Evolutionary conservation across 2,797 vertebrate genomes (phyloP).

Genomic region (Taeniopygia guttata): DNA sequence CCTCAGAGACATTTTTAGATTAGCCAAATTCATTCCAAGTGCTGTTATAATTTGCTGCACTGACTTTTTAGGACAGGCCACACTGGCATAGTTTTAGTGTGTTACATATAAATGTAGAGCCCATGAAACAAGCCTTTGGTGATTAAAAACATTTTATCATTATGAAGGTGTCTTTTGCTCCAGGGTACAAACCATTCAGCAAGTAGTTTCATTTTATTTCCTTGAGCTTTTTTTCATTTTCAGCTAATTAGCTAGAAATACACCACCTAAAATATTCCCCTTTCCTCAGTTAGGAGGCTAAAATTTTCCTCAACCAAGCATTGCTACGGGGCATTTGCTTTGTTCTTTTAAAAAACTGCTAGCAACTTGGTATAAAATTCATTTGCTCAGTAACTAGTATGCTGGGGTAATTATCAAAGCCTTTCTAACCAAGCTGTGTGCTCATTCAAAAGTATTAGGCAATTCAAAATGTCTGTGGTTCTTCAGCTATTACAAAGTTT

Average conservation of each 20-base stretch:
- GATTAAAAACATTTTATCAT: conserved; percentile 49
- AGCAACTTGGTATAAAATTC: conserved; percentile 23
- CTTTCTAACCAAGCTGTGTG: neutral
- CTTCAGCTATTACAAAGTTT: conserved; percentile 5
- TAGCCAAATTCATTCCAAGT: neutral
- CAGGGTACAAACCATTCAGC: conserved; percentile 13
- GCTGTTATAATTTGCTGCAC: neutral
- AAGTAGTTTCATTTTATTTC: conserved; percentile 46
- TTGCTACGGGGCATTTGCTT: conserved; percentile 48
- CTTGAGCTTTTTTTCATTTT: conserved; percentile 45
- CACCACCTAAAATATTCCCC: neutral
- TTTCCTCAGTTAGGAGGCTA: conserved; percentile 3
- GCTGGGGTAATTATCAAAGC: neutral
- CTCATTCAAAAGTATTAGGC: conserved; percentile 24
- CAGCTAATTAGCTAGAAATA: conserved; percentile 56
- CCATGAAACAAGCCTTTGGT: conserved; percentile 7
- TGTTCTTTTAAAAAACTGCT: conserved; percentile 24
- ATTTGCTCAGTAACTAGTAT: neutral
- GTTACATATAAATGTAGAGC: neutral
- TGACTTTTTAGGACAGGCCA: neutral
- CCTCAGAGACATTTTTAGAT: neutral
- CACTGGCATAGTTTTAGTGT: neutral
- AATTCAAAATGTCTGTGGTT: neutral
- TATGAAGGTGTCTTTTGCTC: conserved; percentile 34
- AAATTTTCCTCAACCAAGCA: conserved; percentile 23